Percentiles rank a stretch among this genome's conserved stretches.
Conservation (phyloP, 2,797 vertebrate genomes). For the Pipistrellus kuhlii region DNA sequence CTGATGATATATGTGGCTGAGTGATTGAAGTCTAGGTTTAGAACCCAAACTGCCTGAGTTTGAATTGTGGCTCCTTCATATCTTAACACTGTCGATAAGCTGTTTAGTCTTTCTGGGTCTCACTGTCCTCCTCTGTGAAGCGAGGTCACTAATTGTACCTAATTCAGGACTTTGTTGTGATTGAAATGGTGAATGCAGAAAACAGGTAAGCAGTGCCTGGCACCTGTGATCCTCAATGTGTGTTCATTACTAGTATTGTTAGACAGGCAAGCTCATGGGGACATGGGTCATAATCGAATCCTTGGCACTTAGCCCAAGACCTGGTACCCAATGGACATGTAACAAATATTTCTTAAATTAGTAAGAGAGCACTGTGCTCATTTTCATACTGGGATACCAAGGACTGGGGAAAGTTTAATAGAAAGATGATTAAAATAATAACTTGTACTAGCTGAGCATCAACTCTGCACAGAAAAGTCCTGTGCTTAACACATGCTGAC, state of each 20-base stretch:
- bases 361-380: background rate
- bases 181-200: background rate
- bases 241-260: background rate
- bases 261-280: background rate
- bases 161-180: background rate
- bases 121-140: background rate
- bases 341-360: slow-evolving; percentile 10
- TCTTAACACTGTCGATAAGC: background rate
- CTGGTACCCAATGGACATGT: background rate
- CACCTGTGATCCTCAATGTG: background rate
- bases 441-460: background rate
- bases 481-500: background rate
- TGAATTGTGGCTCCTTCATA: background rate
- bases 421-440: slow-evolving; percentile 16
- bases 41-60: background rate
- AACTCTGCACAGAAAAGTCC: background rate
- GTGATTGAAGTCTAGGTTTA: background rate
- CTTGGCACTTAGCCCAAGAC: background rate
- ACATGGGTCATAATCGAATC: background rate
- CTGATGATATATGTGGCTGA: background rate
- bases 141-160: background rate
- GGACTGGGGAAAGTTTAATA: background rate
- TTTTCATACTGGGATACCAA: background rate
- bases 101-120: background rate
- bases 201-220: background rate